Conservation (phyloP, 2,113 vertebrate species). For the Microcebus griseorufus region DNA sequence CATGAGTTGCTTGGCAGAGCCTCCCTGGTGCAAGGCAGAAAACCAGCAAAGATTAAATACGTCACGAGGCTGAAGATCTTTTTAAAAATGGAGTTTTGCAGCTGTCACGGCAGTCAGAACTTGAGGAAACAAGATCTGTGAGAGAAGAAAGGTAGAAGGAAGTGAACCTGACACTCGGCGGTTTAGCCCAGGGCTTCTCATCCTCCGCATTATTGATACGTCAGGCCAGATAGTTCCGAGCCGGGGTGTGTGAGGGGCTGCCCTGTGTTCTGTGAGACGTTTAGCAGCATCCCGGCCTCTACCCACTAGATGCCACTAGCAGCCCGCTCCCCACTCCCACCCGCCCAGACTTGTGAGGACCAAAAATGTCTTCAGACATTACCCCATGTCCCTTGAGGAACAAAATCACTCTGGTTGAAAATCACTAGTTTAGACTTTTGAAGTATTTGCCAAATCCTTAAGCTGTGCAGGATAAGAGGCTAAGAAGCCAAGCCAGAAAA, state of each 20-base stretch:
- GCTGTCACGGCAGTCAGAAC: not conserved
- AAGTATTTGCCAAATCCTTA: not conserved
- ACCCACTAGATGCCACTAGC: not conserved
- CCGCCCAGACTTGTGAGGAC: not conserved
- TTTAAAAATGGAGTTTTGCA: not conserved
- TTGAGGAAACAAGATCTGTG: not conserved
- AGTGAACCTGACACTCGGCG: not conserved
- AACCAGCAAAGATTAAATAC: constrained; percentile 45
- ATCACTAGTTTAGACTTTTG: not conserved
- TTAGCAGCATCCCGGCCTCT: not conserved
- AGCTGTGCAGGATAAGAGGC: not conserved
- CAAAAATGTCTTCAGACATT: not conserved
- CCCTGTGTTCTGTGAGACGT: not conserved
- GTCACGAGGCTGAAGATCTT: not conserved
- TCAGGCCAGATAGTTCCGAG: not conserved
- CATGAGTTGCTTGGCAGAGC: constrained; percentile 33
- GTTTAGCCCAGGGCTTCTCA: not conserved
- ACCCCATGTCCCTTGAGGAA: not conserved
- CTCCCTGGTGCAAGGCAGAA: not conserved
- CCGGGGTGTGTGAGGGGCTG: rapidly evolving
- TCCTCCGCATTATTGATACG: not conserved
- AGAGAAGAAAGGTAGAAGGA: not conserved
- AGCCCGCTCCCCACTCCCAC: not conserved
- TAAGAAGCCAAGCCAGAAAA: not conserved
- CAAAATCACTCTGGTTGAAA: not conserved